These are phyloP conservation scores for Clistopyga incitator DNA, from an alignment of 2,888 invertebrate genomes.

Conservation along the genomic window DNA sequence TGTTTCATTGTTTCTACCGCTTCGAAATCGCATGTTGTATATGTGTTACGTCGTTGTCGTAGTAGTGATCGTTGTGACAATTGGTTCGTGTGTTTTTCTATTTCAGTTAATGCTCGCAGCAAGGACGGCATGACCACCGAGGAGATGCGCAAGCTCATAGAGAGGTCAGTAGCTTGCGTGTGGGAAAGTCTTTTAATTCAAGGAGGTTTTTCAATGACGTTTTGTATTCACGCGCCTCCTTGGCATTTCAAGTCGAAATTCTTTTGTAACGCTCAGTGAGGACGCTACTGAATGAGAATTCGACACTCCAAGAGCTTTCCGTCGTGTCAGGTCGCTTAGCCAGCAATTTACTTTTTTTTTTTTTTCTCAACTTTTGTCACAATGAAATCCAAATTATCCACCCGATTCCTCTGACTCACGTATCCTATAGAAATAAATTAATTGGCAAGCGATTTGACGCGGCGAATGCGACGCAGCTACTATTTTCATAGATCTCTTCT, in stretches of 20 bases:
- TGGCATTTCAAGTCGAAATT: slow-evolving; percentile 51
- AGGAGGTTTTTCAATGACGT: slow-evolving; percentile 55
- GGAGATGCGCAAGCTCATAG: slow-evolving; percentile 98
- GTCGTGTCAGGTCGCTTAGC: slow-evolving; percentile 60
- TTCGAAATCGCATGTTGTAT: slow-evolving; percentile 61
- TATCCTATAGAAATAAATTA: not conserved
- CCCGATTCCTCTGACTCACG: not conserved
- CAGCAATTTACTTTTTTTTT: not conserved
- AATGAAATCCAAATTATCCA: not conserved
- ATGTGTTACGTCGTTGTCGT: slow-evolving; percentile 65
- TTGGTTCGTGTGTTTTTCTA: slow-evolving; percentile 86
- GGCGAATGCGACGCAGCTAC: slow-evolving; percentile 65
- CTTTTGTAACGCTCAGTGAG: slow-evolving; percentile 16
- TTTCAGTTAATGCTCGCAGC: slow-evolving; percentile 88
- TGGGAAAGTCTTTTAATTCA: slow-evolving; percentile 64
- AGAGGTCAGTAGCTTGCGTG: slow-evolving; percentile 91
- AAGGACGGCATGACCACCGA: slow-evolving; percentile 98
- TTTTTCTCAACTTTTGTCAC: not conserved
- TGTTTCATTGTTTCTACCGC: slow-evolving; percentile 18
- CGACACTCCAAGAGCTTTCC: slow-evolving; percentile 57
- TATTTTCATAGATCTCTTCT: slow-evolving; percentile 53
- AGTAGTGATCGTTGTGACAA: slow-evolving; percentile 85
- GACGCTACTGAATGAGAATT: slow-evolving; percentile 34
- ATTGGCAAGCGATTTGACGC: slow-evolving; percentile 56
- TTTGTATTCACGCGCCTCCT: slow-evolving; percentile 51